Conservation (phyloP, 2,888 invertebrate species). For the Trachelus stipa region DNA sequence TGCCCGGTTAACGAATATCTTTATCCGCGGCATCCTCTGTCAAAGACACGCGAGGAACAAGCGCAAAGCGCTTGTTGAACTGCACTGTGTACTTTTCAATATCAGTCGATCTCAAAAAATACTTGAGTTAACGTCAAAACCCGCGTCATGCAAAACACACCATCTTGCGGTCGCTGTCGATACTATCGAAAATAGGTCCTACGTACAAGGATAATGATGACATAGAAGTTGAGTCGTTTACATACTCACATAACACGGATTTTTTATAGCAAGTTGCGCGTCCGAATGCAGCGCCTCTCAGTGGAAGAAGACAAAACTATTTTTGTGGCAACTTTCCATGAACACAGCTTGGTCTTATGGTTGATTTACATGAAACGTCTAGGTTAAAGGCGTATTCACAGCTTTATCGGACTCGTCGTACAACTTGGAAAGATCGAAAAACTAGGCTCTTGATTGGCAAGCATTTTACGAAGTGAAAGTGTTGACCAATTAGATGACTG, state of each 20-base stretch:
- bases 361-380: not conserved
- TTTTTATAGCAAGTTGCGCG: not conserved
- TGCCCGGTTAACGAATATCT: slow-evolving; percentile 41
- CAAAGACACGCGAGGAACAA: slow-evolving; percentile 36
- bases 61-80: slow-evolving; percentile 26
- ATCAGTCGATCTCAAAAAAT: slow-evolving; percentile 7
- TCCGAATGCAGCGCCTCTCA: not conserved
- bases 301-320: not conserved
- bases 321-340: not conserved
- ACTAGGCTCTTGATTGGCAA: not conserved
- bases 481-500: not conserved
- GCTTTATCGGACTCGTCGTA: not conserved
- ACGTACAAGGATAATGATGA: not conserved
- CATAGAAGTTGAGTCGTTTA: not conserved
- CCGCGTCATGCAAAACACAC: slow-evolving; percentile 56
- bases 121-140: slow-evolving; percentile 52
- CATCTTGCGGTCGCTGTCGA: slow-evolving; percentile 45
- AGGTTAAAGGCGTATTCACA: not conserved
- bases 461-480: not conserved
- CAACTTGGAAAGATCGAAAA: too few relatives aligned
- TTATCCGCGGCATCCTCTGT: slow-evolving; percentile 53
- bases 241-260: not conserved
- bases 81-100: slow-evolving; percentile 16
- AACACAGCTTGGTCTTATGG: not conserved
- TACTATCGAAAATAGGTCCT: slow-evolving; percentile 9